phyloP scores from a whole-genome alignment of 2,888 invertebrate species.

The Athalia circularis region DNA sequence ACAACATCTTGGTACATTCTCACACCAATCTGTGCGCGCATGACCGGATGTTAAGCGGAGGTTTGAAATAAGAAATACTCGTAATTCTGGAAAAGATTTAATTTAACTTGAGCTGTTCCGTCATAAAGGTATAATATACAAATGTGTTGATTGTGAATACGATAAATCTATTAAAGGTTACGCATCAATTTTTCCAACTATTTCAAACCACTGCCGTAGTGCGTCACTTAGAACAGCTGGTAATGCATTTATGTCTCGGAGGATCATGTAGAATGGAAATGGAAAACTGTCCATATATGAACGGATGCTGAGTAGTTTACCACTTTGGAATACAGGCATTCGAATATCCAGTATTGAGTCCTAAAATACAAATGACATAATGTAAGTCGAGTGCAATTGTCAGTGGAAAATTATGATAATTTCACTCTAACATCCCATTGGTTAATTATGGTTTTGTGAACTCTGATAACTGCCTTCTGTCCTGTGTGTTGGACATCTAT shows the following conservation, averaged over 20 bases:
- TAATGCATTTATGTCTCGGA: slow-evolving; percentile 90
- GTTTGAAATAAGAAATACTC: too few species aligned
- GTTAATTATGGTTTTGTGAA: neutral
- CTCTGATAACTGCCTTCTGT: too few species aligned
- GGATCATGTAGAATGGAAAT: slow-evolving; percentile 97
- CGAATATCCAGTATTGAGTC: slow-evolving; percentile 94
- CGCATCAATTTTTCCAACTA: slow-evolving; percentile 82
- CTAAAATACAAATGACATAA: slow-evolving; percentile 74
- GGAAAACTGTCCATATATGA: slow-evolving; percentile 97
- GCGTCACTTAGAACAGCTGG: slow-evolving; percentile 96
- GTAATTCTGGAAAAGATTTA: too few species aligned
- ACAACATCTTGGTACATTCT: too few species aligned
- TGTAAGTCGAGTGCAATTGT: neutral
- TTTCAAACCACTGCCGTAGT: slow-evolving; percentile 98
- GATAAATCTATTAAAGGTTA: neutral
- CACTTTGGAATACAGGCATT: slow-evolving; percentile 83
- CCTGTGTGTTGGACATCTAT: neutral
- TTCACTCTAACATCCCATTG: neutral
- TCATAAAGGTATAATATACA: neutral
- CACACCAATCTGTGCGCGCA: too few species aligned
- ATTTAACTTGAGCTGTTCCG: neutral
- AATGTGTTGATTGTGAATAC: neutral
- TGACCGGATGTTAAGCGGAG: too few species aligned
- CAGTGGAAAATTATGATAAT: too few species aligned
- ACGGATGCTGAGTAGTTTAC: slow-evolving; percentile 79